Evolutionary conservation across 2,113 vertebrate species (phyloP).

Genomic region (Lontra canadensis): DNA sequence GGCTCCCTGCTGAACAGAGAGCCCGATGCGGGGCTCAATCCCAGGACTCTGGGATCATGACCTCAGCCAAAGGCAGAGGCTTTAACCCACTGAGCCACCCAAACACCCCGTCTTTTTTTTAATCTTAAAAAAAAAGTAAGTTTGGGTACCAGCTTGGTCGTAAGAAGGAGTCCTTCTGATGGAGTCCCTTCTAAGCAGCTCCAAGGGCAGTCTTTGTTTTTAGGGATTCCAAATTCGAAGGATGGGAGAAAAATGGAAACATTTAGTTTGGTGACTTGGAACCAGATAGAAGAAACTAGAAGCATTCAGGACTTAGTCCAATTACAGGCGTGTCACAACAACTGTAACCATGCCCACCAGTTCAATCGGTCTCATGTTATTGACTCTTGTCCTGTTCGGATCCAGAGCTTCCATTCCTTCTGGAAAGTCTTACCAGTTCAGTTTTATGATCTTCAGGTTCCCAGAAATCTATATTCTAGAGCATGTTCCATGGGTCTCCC

Average conservation of each 20-base stretch:
- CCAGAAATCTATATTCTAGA: neutral
- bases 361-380: neutral
- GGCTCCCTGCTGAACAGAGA: too few relatives aligned
- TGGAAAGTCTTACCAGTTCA: neutral
- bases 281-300: neutral
- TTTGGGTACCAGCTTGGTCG: neutral
- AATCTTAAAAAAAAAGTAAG: neutral
- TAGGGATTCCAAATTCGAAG: neutral
- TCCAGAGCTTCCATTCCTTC: neutral
- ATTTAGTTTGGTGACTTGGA: neutral
- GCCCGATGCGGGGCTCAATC: too few relatives aligned
- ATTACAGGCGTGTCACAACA: neutral
- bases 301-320: neutral
- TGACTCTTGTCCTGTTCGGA: neutral
- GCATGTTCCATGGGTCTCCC: neutral
- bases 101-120: too few relatives aligned
- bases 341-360: neutral
- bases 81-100: too few relatives aligned
- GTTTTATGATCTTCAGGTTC: neutral
- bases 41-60: too few relatives aligned
- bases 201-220: neutral
- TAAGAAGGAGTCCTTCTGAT: neutral
- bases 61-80: too few relatives aligned
- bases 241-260: neutral
- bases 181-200: neutral